Evolutionary conservation across 2,888 invertebrate species (phyloP).

Genomic region (Anoplius nigerrimus): DNA sequence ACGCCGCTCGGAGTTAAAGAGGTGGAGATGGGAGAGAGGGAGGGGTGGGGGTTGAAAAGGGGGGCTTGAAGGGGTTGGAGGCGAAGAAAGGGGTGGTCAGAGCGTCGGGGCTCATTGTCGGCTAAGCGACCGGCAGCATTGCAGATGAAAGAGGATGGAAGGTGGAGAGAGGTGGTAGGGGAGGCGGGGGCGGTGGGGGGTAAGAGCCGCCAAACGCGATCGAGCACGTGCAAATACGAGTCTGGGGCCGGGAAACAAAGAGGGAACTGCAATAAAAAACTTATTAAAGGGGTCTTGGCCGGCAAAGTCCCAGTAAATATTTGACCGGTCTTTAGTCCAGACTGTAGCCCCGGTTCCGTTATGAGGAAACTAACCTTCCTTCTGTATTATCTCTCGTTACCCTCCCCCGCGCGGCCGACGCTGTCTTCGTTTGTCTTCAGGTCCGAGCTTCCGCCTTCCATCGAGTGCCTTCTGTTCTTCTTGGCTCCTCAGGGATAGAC

Average conservation of each 20-base stretch:
- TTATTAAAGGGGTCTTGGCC: slow-evolving; percentile 61
- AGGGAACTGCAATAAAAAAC: slow-evolving; percentile 67
- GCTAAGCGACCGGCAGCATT: too few relatives aligned
- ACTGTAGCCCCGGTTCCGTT: slow-evolving; percentile 52
- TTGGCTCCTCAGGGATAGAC: too few relatives aligned
- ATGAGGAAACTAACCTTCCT: slow-evolving; percentile 59
- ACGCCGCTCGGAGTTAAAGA: too few relatives aligned
- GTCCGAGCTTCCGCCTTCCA: too few relatives aligned
- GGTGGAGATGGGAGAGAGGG: background rate
- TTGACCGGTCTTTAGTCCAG: slow-evolving; percentile 66
- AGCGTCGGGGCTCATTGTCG: too few relatives aligned
- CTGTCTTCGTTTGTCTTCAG: too few relatives aligned
- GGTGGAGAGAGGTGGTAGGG: slow-evolving; percentile 3
- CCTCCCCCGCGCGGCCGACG: background rate
- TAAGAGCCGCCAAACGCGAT: slow-evolving; percentile 35
- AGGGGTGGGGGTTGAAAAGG: background rate
- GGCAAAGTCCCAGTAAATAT: slow-evolving; percentile 66
- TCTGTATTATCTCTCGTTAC: slow-evolving; percentile 15
- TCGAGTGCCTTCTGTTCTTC: too few relatives aligned
- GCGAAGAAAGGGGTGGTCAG: too few relatives aligned
- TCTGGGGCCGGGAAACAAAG: slow-evolving; percentile 51
- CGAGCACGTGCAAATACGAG: slow-evolving; percentile 52
- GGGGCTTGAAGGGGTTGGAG: background rate
- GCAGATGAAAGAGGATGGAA: background rate
- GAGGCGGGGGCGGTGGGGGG: background rate